Evolutionary conservation across 2,888 invertebrate genomes (phyloP).

Genomic region (Cephus spinipes): DNA sequence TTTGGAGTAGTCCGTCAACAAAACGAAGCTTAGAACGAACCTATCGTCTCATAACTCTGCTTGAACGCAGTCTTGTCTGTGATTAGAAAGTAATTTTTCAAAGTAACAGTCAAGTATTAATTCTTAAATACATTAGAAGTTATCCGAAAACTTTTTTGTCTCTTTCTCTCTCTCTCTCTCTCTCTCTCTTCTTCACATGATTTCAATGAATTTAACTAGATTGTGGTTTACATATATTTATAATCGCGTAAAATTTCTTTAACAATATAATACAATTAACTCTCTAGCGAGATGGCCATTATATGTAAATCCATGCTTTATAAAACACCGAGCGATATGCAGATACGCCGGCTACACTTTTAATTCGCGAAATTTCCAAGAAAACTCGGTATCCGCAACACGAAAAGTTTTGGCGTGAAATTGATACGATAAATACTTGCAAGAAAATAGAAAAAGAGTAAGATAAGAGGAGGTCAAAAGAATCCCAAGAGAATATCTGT

Average conservation of each 20-base stretch:
- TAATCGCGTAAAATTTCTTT: slow-evolving; percentile 25
- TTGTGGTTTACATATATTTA: slow-evolving; percentile 22
- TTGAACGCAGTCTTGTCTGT: not conserved
- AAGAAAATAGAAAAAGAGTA: slow-evolving; percentile 2
- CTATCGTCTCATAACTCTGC: not conserved
- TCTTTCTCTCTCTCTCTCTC: not conserved
- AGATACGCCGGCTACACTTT: slow-evolving; percentile 36
- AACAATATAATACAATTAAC: slow-evolving; percentile 1
- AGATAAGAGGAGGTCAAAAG: not conserved
- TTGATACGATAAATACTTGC: not conserved
- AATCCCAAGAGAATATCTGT: not conserved
- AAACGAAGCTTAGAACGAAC: not conserved
- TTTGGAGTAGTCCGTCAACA: not conserved
- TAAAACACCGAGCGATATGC: slow-evolving; percentile 23
- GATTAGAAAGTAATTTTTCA: not conserved
- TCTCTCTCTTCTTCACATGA: not conserved
- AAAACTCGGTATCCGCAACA: not conserved
- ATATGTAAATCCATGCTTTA: slow-evolving; percentile 53
- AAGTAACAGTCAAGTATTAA: not conserved
- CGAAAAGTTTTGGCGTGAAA: not conserved
- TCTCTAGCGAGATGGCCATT: slow-evolving; percentile 27
- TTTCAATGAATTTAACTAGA: not conserved
- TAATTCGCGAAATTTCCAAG: not conserved
- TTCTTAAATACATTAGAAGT: not conserved
- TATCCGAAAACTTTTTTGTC: not conserved